Conservation (phyloP, 2,113 vertebrate species). For the Pteronura brasiliensis region DNA sequence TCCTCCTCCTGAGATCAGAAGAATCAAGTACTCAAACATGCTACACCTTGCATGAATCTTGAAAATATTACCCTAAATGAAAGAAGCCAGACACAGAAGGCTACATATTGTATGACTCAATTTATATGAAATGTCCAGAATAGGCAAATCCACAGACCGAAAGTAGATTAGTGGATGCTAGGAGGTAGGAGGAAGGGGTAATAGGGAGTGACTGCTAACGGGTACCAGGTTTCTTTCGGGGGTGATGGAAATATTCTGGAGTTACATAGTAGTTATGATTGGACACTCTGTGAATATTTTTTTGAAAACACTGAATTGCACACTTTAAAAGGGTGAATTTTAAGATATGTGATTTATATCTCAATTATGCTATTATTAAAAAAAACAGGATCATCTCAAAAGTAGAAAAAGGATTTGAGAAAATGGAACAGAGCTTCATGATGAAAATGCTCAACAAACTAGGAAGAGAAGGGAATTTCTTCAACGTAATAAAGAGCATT, state of each 20-base stretch:
- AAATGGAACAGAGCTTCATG: slow-evolving; percentile 27
- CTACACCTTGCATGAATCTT: neutral
- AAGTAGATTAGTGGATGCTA: neutral
- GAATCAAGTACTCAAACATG: neutral
- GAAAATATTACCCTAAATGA: neutral
- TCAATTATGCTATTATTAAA: slow-evolving; percentile 33
- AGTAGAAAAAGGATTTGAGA: slow-evolving; percentile 20
- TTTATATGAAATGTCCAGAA: slow-evolving; percentile 31
- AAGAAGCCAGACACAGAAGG: slow-evolving; percentile 16
- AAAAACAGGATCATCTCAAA: slow-evolving; percentile 35
- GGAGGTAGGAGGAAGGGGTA: neutral
- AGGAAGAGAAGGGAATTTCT: slow-evolving; percentile 31
- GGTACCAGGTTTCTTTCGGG: neutral
- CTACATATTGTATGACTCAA: neutral
- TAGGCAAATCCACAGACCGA: neutral
- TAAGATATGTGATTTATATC: slow-evolving; percentile 26
- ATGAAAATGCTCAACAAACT: slow-evolving; percentile 16
- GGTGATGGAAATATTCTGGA: slow-evolving; percentile 47
- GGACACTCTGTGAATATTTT: neutral
- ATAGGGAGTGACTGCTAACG: slow-evolving; percentile 2
- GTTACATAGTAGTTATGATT: slow-evolving; percentile 7
- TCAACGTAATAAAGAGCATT: neutral
- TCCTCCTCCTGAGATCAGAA: neutral
- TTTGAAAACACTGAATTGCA: slow-evolving; percentile 28
- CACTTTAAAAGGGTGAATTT: slow-evolving; percentile 26